Conservation (phyloP, 37 sponge, comb jelly and placozoan species). For the Eunapius fragilis region DNA sequence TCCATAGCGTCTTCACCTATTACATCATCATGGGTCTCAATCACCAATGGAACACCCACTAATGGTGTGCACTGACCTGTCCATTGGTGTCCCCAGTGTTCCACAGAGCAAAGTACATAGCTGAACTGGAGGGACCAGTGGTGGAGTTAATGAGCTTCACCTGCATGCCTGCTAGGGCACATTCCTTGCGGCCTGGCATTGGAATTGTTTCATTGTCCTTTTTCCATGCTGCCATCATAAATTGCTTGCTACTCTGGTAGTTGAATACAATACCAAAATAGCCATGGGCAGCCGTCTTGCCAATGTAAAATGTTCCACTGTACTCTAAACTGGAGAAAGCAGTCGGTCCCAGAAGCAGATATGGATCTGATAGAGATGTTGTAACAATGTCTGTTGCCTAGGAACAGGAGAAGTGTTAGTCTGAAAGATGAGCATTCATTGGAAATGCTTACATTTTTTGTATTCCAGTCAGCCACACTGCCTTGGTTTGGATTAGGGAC, state of each 20-base stretch:
- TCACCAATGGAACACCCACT: neutral
- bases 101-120: constrained; percentile 64
- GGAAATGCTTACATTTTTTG: constrained; percentile 29
- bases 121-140: constrained; percentile 36
- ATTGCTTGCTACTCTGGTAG: constrained; percentile 78
- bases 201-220: constrained; percentile 8
- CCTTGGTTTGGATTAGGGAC: neutral
- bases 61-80: neutral
- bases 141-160: constrained; percentile 55
- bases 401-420: neutral
- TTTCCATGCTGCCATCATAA: constrained; percentile 87
- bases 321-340: constrained; percentile 62
- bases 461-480: constrained; percentile 27
- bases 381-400: constrained; percentile 73
- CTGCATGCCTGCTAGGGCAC: constrained; percentile 43
- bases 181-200: neutral
- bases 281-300: constrained; percentile 54
- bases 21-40: neutral
- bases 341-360: constrained; percentile 54
- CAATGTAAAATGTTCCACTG: constrained; percentile 78
- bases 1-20: constrained; percentile 36
- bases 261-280: constrained; percentile 88
- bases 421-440: neutral
- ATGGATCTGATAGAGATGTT: constrained; percentile 46
- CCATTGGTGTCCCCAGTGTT: constrained; percentile 27